Conservation (phyloP, 2,888 invertebrate genomes). For the Drosophila melanosoma region DNA sequence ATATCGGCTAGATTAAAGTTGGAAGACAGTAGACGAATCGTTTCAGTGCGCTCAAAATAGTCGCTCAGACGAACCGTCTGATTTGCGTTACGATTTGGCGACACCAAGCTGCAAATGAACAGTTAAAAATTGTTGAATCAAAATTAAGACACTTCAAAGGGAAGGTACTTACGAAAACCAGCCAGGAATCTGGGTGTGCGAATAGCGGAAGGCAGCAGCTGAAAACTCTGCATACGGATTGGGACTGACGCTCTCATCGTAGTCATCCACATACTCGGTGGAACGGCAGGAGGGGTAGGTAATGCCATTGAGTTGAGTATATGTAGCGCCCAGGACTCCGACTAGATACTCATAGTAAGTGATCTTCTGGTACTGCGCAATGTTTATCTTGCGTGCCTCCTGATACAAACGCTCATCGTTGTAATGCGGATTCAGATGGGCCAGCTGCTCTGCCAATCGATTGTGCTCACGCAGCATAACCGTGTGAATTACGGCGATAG, state of each 20-base stretch:
- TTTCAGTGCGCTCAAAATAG: conserved; percentile 68
- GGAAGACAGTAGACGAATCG: conserved; percentile 78
- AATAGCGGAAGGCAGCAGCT: conserved; percentile 87
- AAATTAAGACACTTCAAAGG: background rate
- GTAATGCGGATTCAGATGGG: conserved; percentile 85
- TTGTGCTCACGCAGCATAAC: conserved; percentile 85
- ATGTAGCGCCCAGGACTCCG: conserved; percentile 79
- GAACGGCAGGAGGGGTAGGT: conserved; percentile 65
- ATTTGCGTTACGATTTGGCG: conserved; percentile 69
- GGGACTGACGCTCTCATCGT: conserved; percentile 86
- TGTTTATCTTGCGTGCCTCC: conserved; percentile 85
- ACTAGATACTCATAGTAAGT: conserved; percentile 86
- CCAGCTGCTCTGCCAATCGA: conserved; percentile 83
- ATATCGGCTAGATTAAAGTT: conserved; percentile 88
- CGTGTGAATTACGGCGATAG: conserved; percentile 84
- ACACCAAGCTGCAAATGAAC: conserved; percentile 63
- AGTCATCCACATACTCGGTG: conserved; percentile 85
- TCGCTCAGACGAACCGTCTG: conserved; percentile 77
- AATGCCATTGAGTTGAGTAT: conserved; percentile 72
- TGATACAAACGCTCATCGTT: conserved; percentile 85
- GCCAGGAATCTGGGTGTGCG: conserved; percentile 87
- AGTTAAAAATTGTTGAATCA: background rate
- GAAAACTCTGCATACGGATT: conserved; percentile 87
- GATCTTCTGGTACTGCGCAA: conserved; percentile 86
- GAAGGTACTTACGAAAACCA: conserved; percentile 84